Base-by-base conservation (phyloP, 2,888 invertebrate species). In the Stenurella melanura region DNA sequence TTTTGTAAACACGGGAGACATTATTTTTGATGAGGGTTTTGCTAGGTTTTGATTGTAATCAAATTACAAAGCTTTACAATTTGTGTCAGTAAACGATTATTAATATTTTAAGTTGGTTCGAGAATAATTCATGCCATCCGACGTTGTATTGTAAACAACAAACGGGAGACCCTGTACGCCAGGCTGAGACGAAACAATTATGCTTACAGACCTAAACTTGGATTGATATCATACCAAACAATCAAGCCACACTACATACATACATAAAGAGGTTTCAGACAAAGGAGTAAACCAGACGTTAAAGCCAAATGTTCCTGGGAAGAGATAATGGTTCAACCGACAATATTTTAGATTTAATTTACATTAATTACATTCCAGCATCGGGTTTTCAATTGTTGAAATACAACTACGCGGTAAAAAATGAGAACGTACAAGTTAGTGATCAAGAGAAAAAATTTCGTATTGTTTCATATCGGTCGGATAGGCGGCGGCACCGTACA, bases 341-440 rank as follows among this genome's bases (percentile, higher is more conserved):
- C 70, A 70, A 70, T 70, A 70, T 70, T 70, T 70, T 70, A 70
- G 70, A 70, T 58, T 70, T 57, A 70, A 70, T 70, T 70, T 70
- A 70, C 70, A 70, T 70, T 70, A 70, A 70, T 70, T 70, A 70
- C 70, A 57, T 70, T 57, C 70, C 70, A 30, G 63, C 50, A 21
- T 58, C 21, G 19, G 58, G 21, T 18, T 58, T 58, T 58, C 58
- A 58, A 58, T 19, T 58, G 58, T 58, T 58, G 58, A 58, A 58
- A 58, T 58, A 58, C 58, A 58, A 58, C 19, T 58, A 19, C 21
- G 18, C 11, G 21, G 58, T 11, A 21, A 58, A 19, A 58, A 58
- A 21, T 58, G 19, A 21, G 21, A 19, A 19, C 58, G 21, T 58
- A 58, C 19, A 50, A 50, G 50, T 50, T 50, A n/a, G 50, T 50